These are phyloP conservation scores for Thera obeliscata DNA, from an alignment of 2,888 invertebrate species.

Conservation along the genomic window DNA sequence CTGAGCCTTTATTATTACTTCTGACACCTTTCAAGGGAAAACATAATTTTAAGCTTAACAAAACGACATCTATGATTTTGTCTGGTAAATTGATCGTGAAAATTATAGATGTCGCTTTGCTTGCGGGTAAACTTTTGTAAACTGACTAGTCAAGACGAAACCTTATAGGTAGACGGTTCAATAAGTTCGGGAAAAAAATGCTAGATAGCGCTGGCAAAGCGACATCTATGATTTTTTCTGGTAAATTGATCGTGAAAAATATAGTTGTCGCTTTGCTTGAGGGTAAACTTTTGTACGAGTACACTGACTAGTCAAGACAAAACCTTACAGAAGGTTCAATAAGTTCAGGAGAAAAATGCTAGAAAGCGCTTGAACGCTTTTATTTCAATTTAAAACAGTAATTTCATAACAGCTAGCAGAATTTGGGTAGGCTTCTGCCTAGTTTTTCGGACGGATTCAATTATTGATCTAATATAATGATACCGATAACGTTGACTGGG, in stretches of 20 bases:
- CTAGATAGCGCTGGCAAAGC: conserved; percentile 11
- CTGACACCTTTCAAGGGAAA: too few relatives aligned
- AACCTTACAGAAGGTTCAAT: neutral
- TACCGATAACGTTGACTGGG: too few relatives aligned
- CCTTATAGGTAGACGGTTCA: neutral
- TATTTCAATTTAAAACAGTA: too few relatives aligned
- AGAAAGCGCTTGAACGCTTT: conserved; percentile 1
- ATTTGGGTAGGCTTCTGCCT: too few relatives aligned
- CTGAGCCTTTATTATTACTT: too few relatives aligned
- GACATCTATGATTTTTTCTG: conserved; percentile 10
- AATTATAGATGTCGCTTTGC: neutral
- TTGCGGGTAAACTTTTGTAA: neutral
- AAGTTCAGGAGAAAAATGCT: conserved; percentile 11
- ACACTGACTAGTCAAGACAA: neutral
- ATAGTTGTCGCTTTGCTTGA: neutral
- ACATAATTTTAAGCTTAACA: neutral
- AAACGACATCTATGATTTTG: conserved; percentile 16
- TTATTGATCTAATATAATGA: too few relatives aligned
- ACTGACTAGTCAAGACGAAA: neutral
- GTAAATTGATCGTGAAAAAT: neutral
- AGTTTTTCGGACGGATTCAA: too few relatives aligned
- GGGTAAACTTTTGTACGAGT: neutral
- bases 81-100: neutral
- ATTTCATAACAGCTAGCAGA: too few relatives aligned
- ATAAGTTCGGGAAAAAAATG: conserved; percentile 10